phyloP scores from a whole-genome alignment of 2,888 invertebrate species.

The Amorpha juglandis region DNA sequence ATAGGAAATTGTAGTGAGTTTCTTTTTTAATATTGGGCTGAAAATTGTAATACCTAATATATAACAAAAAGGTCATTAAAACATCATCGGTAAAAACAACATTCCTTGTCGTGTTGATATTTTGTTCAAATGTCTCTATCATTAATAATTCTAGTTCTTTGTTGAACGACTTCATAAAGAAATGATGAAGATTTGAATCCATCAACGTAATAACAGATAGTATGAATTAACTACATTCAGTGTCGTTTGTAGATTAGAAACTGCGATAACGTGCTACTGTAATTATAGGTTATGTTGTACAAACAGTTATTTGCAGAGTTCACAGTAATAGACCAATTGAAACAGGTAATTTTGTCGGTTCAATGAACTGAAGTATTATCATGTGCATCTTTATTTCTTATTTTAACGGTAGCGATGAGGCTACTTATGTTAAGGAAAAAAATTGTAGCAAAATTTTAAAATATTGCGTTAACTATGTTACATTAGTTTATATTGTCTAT shows the following conservation, averaged over 20 bases:
- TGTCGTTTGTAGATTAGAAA: conserved; percentile 49
- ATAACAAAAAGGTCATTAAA: too few relatives aligned
- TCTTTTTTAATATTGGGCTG: not conserved
- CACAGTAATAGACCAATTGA: conserved; percentile 31
- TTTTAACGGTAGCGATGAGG: too few relatives aligned
- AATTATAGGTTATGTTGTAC: conserved; percentile 57
- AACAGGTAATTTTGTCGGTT: conserved; percentile 24
- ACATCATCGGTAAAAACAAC: not conserved
- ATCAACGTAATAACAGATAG: conserved; percentile 26
- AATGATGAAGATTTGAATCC: not conserved
- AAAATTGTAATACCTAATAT: too few relatives aligned
- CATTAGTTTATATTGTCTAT: too few relatives aligned
- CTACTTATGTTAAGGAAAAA: too few relatives aligned
- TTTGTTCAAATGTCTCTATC: not conserved
- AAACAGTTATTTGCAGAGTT: conserved; percentile 54
- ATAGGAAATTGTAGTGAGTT: not conserved
- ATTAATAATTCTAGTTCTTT: not conserved
- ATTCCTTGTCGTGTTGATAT: not conserved
- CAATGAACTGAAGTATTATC: not conserved
- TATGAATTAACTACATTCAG: conserved; percentile 34
- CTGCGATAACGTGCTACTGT: conserved; percentile 48
- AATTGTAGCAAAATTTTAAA: too few relatives aligned
- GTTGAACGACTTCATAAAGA: not conserved
- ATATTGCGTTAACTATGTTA: too few relatives aligned
- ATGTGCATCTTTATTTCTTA: not conserved